phyloP scores from a whole-genome alignment of 37 sponge, comb jelly and placozoan genomes.

The Haliclona indistincta region DNA sequence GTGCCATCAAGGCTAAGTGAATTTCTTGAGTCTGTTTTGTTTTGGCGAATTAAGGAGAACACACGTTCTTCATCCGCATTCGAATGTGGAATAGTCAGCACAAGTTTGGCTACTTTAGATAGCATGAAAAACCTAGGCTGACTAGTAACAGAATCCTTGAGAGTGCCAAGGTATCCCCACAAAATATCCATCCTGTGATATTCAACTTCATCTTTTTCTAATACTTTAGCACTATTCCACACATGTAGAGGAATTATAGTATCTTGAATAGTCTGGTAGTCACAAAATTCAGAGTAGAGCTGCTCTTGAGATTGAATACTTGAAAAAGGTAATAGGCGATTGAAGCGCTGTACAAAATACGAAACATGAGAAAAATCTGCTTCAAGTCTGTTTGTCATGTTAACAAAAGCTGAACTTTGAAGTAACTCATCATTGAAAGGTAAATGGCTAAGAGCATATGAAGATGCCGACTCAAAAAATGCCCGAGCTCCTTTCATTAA shows the following conservation, averaged over 20 bases:
- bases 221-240: constrained; percentile 3
- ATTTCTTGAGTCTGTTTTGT: constrained; percentile 28
- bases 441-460: constrained; percentile 18
- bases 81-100: constrained; percentile 32
- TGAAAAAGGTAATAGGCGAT: neutral
- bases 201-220: neutral
- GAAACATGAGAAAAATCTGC: constrained; percentile 26
- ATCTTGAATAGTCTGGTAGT: constrained; percentile 31
- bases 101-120: constrained; percentile 22
- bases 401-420: constrained; percentile 38
- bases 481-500: constrained; percentile 43
- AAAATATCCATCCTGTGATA: constrained; percentile 18
- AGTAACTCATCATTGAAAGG: constrained; percentile 61
- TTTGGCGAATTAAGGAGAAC: constrained; percentile 27
- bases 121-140: neutral
- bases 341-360: constrained; percentile 21
- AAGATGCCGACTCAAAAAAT: constrained; percentile 30
- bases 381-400: constrained; percentile 24
- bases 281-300: constrained; percentile 31
- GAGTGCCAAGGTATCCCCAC: constrained; percentile 5
- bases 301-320: neutral
- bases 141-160: neutral
- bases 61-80: constrained; percentile 40
- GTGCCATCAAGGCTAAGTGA: constrained; percentile 19
- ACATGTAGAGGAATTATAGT: constrained; percentile 33